Conservation (phyloP, 2,888 invertebrate genomes). For the Agriopis marginaria region DNA sequence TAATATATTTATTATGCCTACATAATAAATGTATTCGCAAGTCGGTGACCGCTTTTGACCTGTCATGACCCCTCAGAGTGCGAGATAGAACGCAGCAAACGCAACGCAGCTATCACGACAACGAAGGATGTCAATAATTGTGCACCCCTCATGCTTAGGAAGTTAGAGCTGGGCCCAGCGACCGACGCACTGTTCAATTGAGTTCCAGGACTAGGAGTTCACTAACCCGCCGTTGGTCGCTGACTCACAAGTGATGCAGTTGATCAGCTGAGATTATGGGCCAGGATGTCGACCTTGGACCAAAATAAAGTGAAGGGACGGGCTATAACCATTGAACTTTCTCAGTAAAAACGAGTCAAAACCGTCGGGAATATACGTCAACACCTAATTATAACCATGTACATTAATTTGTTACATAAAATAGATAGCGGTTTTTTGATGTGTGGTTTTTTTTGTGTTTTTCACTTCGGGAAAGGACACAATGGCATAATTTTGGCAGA, state of each 20-base stretch:
- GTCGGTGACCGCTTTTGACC: slow-evolving; percentile 37
- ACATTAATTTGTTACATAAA: too few species aligned
- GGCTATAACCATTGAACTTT: too few species aligned
- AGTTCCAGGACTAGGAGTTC: slow-evolving; percentile 23
- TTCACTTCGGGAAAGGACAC: too few species aligned
- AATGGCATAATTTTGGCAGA: too few species aligned
- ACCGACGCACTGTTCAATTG: slow-evolving; percentile 19
- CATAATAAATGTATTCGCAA: slow-evolving; percentile 13
- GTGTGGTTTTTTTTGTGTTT: too few species aligned
- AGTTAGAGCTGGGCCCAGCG: slow-evolving; percentile 13
- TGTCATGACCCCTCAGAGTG: slow-evolving; percentile 29
- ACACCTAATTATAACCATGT: too few species aligned
- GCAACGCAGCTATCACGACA: slow-evolving; percentile 15
- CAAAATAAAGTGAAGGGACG: too few species aligned
- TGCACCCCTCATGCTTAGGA: slow-evolving; percentile 27
- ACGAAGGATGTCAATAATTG: slow-evolving; percentile 31
- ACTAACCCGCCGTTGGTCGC: slow-evolving; percentile 15
- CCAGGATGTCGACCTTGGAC: background rate
- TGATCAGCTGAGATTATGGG: slow-evolving; percentile 20
- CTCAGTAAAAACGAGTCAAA: too few species aligned
- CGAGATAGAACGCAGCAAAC: slow-evolving; percentile 7
- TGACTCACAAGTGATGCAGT: slow-evolving; percentile 18
- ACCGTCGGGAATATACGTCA: too few species aligned
- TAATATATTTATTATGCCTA: too few species aligned
- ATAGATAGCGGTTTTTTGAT: too few species aligned